Evolutionary conservation across 2,113 vertebrate genomes (phyloP).

Genomic region (Charina bottae): DNA sequence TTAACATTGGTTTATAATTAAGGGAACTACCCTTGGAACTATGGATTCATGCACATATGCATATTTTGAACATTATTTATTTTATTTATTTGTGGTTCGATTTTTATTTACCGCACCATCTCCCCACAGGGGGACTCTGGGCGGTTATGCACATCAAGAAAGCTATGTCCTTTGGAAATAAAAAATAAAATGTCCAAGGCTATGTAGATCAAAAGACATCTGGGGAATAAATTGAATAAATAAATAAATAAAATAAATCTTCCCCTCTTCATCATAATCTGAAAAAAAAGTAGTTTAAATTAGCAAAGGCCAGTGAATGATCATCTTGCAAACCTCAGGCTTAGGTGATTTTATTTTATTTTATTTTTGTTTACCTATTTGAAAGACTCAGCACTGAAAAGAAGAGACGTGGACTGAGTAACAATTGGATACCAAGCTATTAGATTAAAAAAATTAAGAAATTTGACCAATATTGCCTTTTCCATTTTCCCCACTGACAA

Average conservation of each 20-base stretch:
- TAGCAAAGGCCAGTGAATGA: neutral
- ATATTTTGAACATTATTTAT: neutral
- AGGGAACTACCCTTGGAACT: neutral
- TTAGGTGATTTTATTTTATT: neutral
- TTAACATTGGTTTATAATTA: neutral
- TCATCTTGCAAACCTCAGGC: neutral
- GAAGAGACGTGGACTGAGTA: neutral
- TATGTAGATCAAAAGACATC: neutral
- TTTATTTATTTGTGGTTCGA: no score
- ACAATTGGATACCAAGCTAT: neutral
- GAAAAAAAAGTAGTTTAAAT: neutral
- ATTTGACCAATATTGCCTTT: neutral
- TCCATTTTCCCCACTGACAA: neutral
- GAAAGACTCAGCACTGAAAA: neutral
- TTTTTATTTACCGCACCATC: no score
- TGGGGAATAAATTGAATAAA: no score
- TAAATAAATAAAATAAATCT: no score
- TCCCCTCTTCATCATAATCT: neutral
- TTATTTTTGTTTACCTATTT: neutral
- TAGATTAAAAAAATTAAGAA: neutral
- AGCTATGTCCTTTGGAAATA: neutral
- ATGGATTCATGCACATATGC: neutral
- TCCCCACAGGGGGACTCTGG: no score
- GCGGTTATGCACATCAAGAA: neutral
- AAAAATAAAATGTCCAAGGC: neutral